A percentile compares a stretch with the other conserved stretches of the same genome.
Conservation (phyloP, 2,888 invertebrate genomes). For the Cancer borealis region DNA sequence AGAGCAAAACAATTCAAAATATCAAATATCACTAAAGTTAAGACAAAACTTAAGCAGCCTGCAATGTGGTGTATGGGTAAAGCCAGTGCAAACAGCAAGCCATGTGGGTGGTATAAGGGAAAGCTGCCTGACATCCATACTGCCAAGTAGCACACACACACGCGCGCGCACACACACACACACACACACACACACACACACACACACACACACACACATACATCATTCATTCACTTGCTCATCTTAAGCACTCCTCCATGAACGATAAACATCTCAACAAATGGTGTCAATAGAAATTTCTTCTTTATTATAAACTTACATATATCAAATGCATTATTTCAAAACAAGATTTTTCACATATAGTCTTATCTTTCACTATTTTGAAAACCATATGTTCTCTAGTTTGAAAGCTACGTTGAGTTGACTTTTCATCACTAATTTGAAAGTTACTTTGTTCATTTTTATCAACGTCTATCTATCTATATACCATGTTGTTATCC, state of each 20-base stretch:
- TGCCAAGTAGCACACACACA: neutral
- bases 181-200: neutral
- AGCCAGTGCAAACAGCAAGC: constrained; percentile 23
- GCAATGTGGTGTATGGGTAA: neutral
- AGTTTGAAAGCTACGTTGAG: too few species aligned
- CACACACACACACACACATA: neutral
- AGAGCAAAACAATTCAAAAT: neutral
- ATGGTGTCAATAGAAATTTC: neutral
- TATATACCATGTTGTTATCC: too few species aligned
- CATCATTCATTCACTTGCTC: neutral
- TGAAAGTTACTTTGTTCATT: too few species aligned
- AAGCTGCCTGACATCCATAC: neutral
- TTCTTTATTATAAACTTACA: neutral
- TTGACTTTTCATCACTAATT: too few species aligned
- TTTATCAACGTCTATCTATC: too few species aligned
- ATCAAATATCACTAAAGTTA: neutral
- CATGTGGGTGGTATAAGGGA: neutral
- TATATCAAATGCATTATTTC: neutral
- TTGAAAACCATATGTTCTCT: too few species aligned
- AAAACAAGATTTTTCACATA: too few species aligned
- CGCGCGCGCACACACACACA: too few species aligned
- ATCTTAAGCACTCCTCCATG: neutral
- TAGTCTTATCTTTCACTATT: too few species aligned
- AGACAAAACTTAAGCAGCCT: neutral
- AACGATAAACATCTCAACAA: neutral